phyloP scores from a whole-genome alignment of 2,797 vertebrate genomes.

The Potorous gilbertii region DNA sequence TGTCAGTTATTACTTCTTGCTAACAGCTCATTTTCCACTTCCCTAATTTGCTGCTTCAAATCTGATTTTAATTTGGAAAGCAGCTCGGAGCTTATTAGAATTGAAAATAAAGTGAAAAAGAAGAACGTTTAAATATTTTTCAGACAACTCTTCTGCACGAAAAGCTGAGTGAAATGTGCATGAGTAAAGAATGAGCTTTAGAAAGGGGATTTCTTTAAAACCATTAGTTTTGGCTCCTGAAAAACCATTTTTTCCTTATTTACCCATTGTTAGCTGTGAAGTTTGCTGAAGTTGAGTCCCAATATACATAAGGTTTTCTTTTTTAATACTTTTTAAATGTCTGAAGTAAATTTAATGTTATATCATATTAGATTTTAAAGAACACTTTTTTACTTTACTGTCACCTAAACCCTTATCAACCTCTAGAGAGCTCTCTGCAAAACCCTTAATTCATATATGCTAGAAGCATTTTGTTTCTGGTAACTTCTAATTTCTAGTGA shows the following conservation, averaged over 20 bases:
- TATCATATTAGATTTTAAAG: conserved; percentile 24
- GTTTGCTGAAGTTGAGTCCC: conserved; percentile 6
- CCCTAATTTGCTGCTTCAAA: background rate
- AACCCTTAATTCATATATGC: background rate
- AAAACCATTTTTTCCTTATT: conserved; percentile 25
- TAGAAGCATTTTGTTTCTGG: background rate
- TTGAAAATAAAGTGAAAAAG: background rate
- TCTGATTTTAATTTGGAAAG: conserved; percentile 38
- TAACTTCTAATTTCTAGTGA: background rate
- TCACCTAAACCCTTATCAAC: background rate
- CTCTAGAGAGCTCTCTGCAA: background rate
- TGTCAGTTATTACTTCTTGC: background rate
- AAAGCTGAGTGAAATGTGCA: background rate
- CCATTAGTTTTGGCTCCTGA: background rate
- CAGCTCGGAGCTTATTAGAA: conserved; percentile 19
- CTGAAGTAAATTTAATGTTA: conserved; percentile 12
- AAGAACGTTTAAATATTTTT: background rate
- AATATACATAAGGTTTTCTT: background rate
- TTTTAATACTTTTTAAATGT: background rate
- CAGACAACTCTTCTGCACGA: background rate
- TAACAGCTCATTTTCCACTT: background rate
- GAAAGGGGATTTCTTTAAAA: background rate
- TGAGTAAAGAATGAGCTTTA: background rate
- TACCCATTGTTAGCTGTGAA: background rate
- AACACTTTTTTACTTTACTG: background rate